Evolutionary conservation across 2,113 vertebrate species (phyloP), one percentile per base, ranked within the genome.

Genomic region (Eublepharis macularius): DNA sequence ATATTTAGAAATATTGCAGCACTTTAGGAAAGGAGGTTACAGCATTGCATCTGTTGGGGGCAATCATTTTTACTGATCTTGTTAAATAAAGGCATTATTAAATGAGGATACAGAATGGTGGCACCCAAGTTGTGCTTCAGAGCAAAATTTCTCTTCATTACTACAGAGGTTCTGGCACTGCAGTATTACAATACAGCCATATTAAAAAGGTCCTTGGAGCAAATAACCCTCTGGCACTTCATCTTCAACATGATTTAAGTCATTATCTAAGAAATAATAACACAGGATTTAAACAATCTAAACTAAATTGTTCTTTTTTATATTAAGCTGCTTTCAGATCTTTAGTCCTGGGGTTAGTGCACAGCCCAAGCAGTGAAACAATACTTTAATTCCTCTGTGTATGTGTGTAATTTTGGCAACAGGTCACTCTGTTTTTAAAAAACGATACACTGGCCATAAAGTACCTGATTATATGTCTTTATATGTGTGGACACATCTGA

Each of bases 101-200:
- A 93, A 94, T 88, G 90, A 92, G 87, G 85, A 80, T 86, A 88
- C 87, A 93, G 88, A 75, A 92, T 77, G 82, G 87, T 90, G 75
- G 76, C 84, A 89, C 86, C 83, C 91, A 95, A 96, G 93, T 96
- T 96, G 80, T 92, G 86, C 82, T 91, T 90, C 87, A 57, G 90
- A 94, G 89, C 34, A n/a, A 57, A 89, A 91, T 89, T 90, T 76
- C 89, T 93, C 91, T 92, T 85, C 80, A 90, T 87, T 92, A 70
- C 92, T 87, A 80, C 93, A 49, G 82, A 93, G 94, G 82, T 81
- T 91, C 92, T 95, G 93, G 92, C 94, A 94, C 96, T 96, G 95
- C 95, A 94, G 96, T 91, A 91, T 95, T 96, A 94, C 95, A 95
- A 94, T 95, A 96, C 96, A 96, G 96, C 96, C 97, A 96, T 97